These are phyloP conservation scores for Ctenosaura bakeri DNA, from an alignment of 2,797 vertebrate species.

Conservation along the genomic window DNA sequence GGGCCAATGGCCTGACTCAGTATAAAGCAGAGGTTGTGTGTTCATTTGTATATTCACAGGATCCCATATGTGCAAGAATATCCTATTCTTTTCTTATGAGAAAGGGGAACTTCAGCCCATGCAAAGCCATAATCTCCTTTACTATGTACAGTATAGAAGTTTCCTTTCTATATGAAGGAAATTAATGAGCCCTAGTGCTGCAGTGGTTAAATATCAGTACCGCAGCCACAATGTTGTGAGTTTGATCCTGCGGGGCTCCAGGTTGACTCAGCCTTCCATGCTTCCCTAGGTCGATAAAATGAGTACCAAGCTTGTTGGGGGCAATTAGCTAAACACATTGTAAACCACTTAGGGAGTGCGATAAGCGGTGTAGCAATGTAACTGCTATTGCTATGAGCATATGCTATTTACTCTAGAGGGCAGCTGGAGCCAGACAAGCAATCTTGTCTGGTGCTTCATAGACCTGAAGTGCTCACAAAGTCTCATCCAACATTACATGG, in stretches of 20 bases:
- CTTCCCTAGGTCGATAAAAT: no score
- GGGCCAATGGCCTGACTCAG: not conserved
- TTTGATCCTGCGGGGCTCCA: no score
- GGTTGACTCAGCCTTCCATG: no score
- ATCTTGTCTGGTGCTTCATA: not conserved
- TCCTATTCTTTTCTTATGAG: not conserved
- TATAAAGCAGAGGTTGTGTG: not conserved
- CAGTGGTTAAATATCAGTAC: no score
- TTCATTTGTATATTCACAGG: not conserved
- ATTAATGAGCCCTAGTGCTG: no score
- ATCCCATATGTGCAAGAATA: not conserved
- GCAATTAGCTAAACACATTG: no score
- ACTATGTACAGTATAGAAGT: no score
- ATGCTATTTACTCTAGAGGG: not conserved
- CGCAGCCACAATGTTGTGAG: no score
- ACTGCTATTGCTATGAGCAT: no score
- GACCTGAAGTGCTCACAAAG: not conserved
- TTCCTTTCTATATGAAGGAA: not conserved
- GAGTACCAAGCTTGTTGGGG: no score
- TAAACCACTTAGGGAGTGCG: no score
- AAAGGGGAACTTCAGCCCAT: not conserved
- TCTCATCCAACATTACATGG: not conserved
- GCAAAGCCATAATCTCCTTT: not conserved
- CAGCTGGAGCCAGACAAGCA: not conserved
- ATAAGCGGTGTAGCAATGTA: no score